phyloP scores from a whole-genome alignment of 2,888 invertebrate genomes.

The Gerris lacustris region DNA sequence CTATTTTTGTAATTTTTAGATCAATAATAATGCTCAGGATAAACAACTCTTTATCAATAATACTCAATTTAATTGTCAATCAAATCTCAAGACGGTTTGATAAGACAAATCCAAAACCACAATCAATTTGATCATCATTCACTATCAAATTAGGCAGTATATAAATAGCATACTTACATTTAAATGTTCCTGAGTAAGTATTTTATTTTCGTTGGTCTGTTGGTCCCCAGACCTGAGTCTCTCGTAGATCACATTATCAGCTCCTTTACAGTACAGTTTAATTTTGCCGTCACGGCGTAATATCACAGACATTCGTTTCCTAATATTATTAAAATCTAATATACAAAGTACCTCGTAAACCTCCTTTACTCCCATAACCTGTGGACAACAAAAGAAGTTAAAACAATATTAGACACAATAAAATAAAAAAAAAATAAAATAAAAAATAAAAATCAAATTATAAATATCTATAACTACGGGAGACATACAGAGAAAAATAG shows the following conservation, averaged over 20 bases:
- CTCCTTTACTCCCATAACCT: constrained; percentile 49
- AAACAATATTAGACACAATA: constrained; percentile 27
- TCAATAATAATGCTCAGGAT: too few relatives aligned
- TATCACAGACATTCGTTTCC: constrained; percentile 98
- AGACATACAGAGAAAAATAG: too few relatives aligned
- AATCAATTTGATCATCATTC: too few relatives aligned
- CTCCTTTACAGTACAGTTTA: constrained; percentile 91
- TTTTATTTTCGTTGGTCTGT: constrained; percentile 47
- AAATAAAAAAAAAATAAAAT: constrained; percentile 5
- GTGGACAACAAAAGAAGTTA: constrained; percentile 29
- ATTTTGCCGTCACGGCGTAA: constrained; percentile 57
- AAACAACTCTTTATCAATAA: too few relatives aligned
- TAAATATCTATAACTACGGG: too few relatives aligned
- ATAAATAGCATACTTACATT: constrained; percentile 60
- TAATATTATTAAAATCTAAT: constrained; percentile 96
- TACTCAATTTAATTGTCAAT: too few relatives aligned
- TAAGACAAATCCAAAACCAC: too few relatives aligned
- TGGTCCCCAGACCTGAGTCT: constrained; percentile 65
- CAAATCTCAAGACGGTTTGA: too few relatives aligned
- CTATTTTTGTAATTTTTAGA: too few relatives aligned
- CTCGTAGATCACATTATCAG: constrained; percentile 95
- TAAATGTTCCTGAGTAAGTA: constrained; percentile 79
- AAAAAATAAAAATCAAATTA: neutral
- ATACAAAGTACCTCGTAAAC: constrained; percentile 89
- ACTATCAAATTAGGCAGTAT: neutral